Evolutionary conservation across 2,113 vertebrate species (phyloP).

Genomic region (Natator depressus): DNA sequence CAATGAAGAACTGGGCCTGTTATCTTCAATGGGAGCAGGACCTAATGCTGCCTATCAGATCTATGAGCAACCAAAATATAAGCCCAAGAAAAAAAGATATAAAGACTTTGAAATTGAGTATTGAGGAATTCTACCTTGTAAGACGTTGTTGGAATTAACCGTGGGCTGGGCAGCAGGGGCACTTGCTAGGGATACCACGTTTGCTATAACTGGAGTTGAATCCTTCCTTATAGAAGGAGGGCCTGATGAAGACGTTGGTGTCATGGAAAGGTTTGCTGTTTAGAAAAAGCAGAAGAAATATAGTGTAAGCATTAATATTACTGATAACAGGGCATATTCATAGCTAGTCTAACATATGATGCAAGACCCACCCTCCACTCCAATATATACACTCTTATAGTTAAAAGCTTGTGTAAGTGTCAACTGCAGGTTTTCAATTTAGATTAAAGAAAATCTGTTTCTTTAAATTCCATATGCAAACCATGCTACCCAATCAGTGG

Average conservation of each 20-base stretch:
- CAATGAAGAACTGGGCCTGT: neutral
- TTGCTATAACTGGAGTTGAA: conserved; percentile 93
- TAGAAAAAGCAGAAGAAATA: conserved; percentile 54
- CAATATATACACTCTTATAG: neutral
- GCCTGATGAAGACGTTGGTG: conserved; percentile 77
- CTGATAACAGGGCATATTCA: neutral
- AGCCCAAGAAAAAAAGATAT: conserved; percentile 6
- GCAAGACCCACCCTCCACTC: conserved; percentile 16
- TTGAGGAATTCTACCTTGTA: conserved; percentile 83
- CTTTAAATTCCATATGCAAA: neutral
- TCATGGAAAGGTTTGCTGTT: conserved; percentile 80
- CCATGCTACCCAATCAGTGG: neutral
- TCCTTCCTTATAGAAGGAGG: conserved; percentile 84
- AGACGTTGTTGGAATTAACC: conserved; percentile 80
- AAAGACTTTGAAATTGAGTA: neutral
- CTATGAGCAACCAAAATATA: conserved; percentile 9
- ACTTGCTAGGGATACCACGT: conserved; percentile 92
- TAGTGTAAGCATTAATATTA: neutral
- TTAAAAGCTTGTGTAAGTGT: neutral
- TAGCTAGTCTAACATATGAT: neutral
- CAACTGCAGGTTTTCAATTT: neutral
- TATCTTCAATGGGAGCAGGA: neutral
- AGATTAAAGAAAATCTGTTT: neutral
- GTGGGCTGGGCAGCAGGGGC: conserved; percentile 82
- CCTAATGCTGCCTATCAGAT: neutral